These are phyloP conservation scores for Centropus bengalensis DNA, from an alignment of 2,113 vertebrate species.

Conservation along the genomic window DNA sequence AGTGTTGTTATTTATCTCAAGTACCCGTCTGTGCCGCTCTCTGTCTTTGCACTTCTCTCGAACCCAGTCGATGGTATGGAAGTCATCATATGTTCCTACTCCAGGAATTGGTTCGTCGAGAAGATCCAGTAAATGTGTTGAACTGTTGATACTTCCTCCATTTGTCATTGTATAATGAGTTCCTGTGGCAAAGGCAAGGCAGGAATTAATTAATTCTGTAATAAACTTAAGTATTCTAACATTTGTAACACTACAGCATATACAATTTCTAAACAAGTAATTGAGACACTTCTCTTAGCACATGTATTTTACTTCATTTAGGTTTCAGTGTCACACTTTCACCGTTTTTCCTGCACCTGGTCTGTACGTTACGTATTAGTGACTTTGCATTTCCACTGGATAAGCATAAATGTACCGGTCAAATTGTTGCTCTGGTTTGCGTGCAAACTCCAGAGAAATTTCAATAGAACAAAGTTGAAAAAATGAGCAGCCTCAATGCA, in stretches of 20 bases:
- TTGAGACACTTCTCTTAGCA: neutral
- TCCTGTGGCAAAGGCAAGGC: constrained; percentile 73
- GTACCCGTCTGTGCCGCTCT: constrained; percentile 94
- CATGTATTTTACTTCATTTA: neutral
- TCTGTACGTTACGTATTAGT: neutral
- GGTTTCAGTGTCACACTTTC: neutral
- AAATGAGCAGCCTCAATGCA: neutral
- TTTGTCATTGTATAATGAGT: constrained; percentile 98
- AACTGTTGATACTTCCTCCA: constrained; percentile 91
- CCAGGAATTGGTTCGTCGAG: constrained; percentile 98
- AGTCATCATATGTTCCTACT: constrained; percentile 97
- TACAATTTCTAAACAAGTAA: neutral
- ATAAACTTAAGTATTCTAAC: fast-evolving
- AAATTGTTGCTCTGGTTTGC: neutral
- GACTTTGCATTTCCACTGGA: neutral
- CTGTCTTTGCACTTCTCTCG: constrained; percentile 98
- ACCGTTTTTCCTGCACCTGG: neutral
- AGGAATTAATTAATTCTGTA: neutral
- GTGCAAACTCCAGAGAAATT: neutral
- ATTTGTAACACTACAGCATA: neutral
- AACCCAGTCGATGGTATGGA: constrained; percentile 99
- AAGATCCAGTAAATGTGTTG: constrained; percentile 95
- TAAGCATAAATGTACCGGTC: neutral
- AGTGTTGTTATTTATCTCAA: neutral
- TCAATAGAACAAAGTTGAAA: neutral